phyloP scores from a whole-genome alignment of 2,888 invertebrate species.

The Ochropleura leucogaster region DNA sequence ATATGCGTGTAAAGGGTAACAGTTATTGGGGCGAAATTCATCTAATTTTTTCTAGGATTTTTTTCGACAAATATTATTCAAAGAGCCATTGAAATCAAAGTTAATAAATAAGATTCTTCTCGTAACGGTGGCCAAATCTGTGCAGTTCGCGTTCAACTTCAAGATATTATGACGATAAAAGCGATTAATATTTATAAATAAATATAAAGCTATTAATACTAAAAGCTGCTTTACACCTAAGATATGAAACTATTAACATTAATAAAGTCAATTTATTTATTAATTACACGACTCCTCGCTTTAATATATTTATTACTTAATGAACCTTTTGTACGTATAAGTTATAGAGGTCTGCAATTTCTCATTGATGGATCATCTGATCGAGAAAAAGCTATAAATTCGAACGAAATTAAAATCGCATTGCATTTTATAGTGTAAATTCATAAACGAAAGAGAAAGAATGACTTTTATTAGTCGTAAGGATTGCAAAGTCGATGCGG shows the following conservation, averaged over 20 bases:
- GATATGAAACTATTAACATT: slow-evolving; percentile 27
- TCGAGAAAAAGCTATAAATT: slow-evolving; percentile 58
- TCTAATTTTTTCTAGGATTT: slow-evolving; percentile 50
- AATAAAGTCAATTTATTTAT: slow-evolving; percentile 26
- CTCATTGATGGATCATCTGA: slow-evolving; percentile 39
- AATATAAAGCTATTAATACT: slow-evolving; percentile 1
- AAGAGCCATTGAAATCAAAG: slow-evolving; percentile 25
- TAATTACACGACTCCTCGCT: slow-evolving; percentile 27
- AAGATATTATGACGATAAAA: slow-evolving; percentile 13
- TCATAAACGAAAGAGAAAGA: slow-evolving; percentile 66
- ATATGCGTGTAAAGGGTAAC: slow-evolving; percentile 76
- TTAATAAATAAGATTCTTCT: slow-evolving; percentile 27
- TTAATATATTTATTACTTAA: slow-evolving; percentile 24
- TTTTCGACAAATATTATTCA: background rate
- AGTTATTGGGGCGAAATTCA: slow-evolving; percentile 73
- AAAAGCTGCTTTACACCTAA: slow-evolving; percentile 20
- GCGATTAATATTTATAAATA: slow-evolving; percentile 28
- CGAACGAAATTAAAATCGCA: slow-evolving; percentile 68
- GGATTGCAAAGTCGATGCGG: slow-evolving; percentile 64
- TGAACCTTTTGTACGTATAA: background rate
- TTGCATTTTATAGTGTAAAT: slow-evolving; percentile 58
- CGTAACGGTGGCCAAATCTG: slow-evolving; percentile 18
- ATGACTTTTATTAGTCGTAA: slow-evolving; percentile 66
- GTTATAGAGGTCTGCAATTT: slow-evolving; percentile 31
- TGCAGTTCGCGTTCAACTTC: slow-evolving; percentile 16